Conservation (phyloP, 2,888 invertebrate species). For the Metalampra italica region DNA sequence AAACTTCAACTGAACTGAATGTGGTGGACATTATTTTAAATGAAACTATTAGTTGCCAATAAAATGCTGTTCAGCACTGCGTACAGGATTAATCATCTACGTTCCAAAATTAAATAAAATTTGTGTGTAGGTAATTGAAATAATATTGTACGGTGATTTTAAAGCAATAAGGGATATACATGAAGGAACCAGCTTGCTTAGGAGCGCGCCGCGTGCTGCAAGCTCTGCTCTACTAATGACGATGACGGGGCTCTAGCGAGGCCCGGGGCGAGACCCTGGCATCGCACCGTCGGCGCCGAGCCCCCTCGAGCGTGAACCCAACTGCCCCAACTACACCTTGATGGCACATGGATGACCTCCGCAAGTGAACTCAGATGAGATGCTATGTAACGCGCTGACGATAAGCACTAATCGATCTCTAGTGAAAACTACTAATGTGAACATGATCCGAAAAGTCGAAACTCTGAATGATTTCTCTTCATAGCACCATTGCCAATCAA, state of each 20-base stretch:
- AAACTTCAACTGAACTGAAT: slow-evolving; percentile 45
- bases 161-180: slow-evolving; percentile 6
- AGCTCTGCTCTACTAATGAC: slow-evolving; percentile 52
- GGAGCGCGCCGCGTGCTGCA: slow-evolving; percentile 59
- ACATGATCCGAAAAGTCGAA: slow-evolving; percentile 42
- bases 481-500: slow-evolving; percentile 71
- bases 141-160: not conserved
- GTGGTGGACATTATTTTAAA: not conserved
- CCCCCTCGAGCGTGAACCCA: slow-evolving; percentile 1
- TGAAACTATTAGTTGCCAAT: slow-evolving; percentile 3
- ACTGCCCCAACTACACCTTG: slow-evolving; percentile 30
- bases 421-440: slow-evolving; percentile 56
- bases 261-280: not conserved
- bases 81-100: too few relatives aligned
- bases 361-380: slow-evolving; percentile 30
- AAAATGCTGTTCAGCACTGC: slow-evolving; percentile 1
- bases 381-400: slow-evolving; percentile 43
- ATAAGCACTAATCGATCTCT: slow-evolving; percentile 58
- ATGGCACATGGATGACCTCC: slow-evolving; percentile 62
- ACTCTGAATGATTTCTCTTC: slow-evolving; percentile 45
- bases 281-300: not conserved
- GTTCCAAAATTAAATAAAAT: not conserved
- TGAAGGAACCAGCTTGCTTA: slow-evolving; percentile 54
- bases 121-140: slow-evolving; percentile 4
- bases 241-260: slow-evolving; percentile 26